Evolutionary conservation across 2,797 vertebrate species (phyloP).

Genomic region (Vireo griseus): DNA sequence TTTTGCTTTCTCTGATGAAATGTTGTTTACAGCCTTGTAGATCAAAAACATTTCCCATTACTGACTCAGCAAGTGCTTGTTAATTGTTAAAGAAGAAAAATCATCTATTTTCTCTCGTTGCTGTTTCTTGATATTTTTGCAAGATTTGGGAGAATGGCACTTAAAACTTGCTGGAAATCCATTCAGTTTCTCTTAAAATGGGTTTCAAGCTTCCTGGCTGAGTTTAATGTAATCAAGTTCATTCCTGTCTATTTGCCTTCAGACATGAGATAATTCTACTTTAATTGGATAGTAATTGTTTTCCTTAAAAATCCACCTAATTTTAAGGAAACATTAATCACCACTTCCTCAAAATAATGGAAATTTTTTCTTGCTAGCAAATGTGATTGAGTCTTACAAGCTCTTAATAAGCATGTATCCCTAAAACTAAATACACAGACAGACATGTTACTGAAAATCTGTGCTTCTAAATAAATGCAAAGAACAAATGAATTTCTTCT

Average conservation of each 20-base stretch:
- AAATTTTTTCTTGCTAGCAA: not conserved
- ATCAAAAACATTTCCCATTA: not conserved
- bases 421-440: not conserved
- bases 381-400: not conserved
- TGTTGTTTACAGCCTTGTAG: not conserved
- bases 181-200: not conserved
- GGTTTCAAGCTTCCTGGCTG: not conserved
- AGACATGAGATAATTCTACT: not conserved
- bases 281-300: not conserved
- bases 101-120: not conserved
- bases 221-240: not conserved
- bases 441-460: not conserved
- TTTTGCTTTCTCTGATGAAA: not conserved
- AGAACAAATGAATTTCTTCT: slow-evolving; percentile 14
- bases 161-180: not conserved
- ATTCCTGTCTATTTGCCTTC: not conserved
- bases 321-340: not conserved
- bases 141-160: not conserved
- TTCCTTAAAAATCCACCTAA: not conserved
- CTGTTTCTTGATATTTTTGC: not conserved
- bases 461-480: not conserved
- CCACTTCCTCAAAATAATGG: not conserved
- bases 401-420: not conserved
- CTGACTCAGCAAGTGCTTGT: not conserved
- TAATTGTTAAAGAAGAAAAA: not conserved